These are phyloP conservation scores for Neodontobutis hainanensis DNA, from an alignment of 2,113 vertebrate species.

Conservation along the genomic window DNA sequence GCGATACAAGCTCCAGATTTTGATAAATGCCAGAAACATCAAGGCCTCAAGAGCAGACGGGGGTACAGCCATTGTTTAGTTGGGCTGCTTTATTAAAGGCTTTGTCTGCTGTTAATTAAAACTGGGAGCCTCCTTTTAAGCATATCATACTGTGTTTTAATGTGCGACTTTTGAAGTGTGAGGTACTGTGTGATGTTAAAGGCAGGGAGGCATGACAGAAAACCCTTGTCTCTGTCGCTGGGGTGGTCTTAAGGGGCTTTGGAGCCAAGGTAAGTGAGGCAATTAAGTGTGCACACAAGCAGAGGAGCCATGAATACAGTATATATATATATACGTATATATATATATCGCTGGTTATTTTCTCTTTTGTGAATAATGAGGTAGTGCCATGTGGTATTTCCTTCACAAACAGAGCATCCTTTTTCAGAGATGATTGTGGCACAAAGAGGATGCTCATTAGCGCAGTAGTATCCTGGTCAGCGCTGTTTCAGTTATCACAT, in stretches of 20 bases:
- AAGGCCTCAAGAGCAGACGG: constrained; percentile 1
- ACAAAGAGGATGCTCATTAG: constrained; percentile 54
- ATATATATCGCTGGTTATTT: neutral
- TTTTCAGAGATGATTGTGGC: constrained; percentile 34
- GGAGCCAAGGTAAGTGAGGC: constrained; percentile 33
- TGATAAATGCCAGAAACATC: constrained; percentile 3
- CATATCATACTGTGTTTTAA: constrained; percentile 36
- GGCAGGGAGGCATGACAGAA: constrained; percentile 39
- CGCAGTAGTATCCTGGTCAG: constrained; percentile 26
- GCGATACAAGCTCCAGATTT: neutral
- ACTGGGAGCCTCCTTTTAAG: constrained; percentile 41
- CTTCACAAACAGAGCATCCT: constrained; percentile 7
- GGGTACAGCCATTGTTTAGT: constrained; percentile 27
- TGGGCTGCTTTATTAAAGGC: constrained; percentile 40
- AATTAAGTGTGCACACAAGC: constrained; percentile 25
- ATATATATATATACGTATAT: too few species aligned
- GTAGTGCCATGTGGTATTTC: constrained; percentile 3
- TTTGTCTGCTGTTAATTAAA: constrained; percentile 64
- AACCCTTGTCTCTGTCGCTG: constrained; percentile 28
- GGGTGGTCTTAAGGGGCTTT: constrained; percentile 39
- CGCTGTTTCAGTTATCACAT: constrained; percentile 51
- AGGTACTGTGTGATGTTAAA: constrained; percentile 37
- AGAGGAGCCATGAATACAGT: constrained; percentile 7
- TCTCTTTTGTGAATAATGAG: constrained; percentile 14
- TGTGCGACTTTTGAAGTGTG: constrained; percentile 25